phyloP scores from a whole-genome alignment of 30 jellyfish, hydroid and myxozoan genomes.

The Catostylus mosaicus region DNA sequence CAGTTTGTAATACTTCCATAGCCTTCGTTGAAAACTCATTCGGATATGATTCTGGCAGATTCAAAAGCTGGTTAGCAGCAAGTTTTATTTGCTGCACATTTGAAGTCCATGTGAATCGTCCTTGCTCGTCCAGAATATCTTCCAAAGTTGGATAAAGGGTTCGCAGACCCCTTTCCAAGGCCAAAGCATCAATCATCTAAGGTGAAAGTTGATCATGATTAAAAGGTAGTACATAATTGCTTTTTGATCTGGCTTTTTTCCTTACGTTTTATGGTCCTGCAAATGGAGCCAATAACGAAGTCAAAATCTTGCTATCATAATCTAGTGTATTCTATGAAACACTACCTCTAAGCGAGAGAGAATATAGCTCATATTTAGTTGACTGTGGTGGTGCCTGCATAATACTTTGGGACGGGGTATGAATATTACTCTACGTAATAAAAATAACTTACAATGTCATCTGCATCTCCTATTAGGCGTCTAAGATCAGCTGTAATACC shows the following conservation, averaged over 20 bases:
- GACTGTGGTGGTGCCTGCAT: too few species aligned
- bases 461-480: conserved; percentile 15
- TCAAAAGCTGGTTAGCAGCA: conserved; percentile 35
- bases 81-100: conserved; percentile 45
- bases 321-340: too few species aligned
- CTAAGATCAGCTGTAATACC: neutral
- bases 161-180: conserved; percentile 26
- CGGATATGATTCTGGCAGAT: neutral
- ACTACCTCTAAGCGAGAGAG: too few species aligned
- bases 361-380: too few species aligned
- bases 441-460: conserved; percentile 15
- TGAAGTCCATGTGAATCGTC: conserved; percentile 41
- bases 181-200: conserved; percentile 48
- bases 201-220: too few species aligned
- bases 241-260: too few species aligned
- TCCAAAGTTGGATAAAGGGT: conserved; percentile 13
- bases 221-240: too few species aligned
- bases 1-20: neutral
- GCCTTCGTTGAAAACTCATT: conserved; percentile 6
- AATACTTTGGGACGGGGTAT: too few species aligned
- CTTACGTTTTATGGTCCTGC: too few species aligned
- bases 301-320: too few species aligned
- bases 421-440: neutral
- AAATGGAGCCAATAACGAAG: too few species aligned
- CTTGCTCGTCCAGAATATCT: conserved; percentile 27